Conservation (phyloP, 1,140 invertebrate species). For the Drosophila burlai region DNA sequence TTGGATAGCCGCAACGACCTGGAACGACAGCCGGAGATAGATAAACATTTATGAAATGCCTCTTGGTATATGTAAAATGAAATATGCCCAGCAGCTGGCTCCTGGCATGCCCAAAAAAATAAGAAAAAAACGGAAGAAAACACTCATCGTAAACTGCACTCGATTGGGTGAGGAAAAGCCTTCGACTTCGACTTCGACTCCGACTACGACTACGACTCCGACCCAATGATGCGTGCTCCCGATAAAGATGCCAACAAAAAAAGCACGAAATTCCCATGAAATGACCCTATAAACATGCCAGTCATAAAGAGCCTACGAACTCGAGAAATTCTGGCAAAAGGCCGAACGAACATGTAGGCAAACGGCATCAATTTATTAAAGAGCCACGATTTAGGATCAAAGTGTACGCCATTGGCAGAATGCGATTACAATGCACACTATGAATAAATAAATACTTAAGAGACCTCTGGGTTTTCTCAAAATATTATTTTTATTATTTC, state of each 20-base stretch:
- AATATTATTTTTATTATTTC: background rate
- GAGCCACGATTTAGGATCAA: constrained; percentile 9
- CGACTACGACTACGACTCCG: constrained; percentile 16
- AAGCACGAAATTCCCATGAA: constrained; percentile 20
- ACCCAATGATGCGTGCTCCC: constrained; percentile 67
- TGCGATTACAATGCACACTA: background rate
- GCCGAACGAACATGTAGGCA: background rate
- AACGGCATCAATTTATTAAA: constrained; percentile 20
- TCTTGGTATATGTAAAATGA: constrained; percentile 2
- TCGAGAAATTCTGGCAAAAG: background rate
- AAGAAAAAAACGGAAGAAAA: constrained; percentile 5
- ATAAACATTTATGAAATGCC: constrained; percentile 57
- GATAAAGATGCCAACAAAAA: constrained; percentile 54
- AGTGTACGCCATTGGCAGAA: constrained; percentile 1
- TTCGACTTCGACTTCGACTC: constrained; percentile 16
- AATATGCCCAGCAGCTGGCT: constrained; percentile 30
- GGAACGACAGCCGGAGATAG: constrained; percentile 3
- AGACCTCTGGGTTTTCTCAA: background rate
- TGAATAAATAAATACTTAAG: background rate
- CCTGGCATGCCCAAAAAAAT: background rate
- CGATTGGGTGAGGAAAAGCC: constrained; percentile 47
- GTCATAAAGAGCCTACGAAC: constrained; percentile 47
- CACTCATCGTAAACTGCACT: constrained; percentile 56
- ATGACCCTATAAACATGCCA: constrained; percentile 33
- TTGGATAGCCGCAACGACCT: constrained; percentile 29